These are phyloP conservation scores for Phoxinus dragarum DNA, from an alignment of 2,797 vertebrate genomes.

Conservation along the genomic window DNA sequence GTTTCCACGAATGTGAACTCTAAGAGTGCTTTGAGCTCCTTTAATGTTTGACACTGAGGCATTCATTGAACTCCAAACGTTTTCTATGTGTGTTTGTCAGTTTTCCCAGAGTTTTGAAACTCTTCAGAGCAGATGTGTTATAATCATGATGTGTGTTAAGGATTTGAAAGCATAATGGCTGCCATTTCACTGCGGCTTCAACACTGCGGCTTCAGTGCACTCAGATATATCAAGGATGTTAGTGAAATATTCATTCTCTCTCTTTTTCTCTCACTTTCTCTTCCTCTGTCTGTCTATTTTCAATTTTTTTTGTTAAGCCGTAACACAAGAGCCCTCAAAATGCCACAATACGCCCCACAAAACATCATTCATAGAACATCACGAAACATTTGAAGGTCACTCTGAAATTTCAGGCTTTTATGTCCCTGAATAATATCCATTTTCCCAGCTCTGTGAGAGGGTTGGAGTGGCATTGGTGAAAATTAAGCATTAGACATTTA, in stretches of 20 bases:
- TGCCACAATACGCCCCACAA: background rate
- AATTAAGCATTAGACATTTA: background rate
- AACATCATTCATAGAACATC: slow-evolving; percentile 2
- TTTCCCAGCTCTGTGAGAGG: background rate
- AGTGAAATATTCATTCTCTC: slow-evolving; percentile 18
- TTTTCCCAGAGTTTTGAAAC: background rate
- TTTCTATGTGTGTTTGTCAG: background rate
- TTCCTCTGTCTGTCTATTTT: slow-evolving; percentile 20
- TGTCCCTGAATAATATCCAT: slow-evolving; percentile 16
- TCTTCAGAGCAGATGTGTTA: slow-evolving; percentile 21
- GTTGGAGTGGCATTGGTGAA: background rate
- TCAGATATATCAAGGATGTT: slow-evolving; percentile 13
- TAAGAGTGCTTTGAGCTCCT: background rate
- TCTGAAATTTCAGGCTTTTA: slow-evolving; percentile 3
- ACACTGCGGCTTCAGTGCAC: background rate
- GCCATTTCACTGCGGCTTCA: slow-evolving; percentile 18
- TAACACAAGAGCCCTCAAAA: slow-evolving; percentile 43
- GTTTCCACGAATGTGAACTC: slow-evolving; percentile 29
- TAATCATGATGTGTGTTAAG: slow-evolving; percentile 39
- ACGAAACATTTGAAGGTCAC: slow-evolving; percentile 30
- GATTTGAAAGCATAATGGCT: slow-evolving; percentile 39
- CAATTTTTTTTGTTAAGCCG: background rate
- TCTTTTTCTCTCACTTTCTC: background rate
- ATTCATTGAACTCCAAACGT: background rate
- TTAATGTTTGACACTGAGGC: slow-evolving; percentile 7